These are phyloP conservation scores for Coturnix japonica DNA, from an alignment of 2,113 vertebrate species.

Conservation along the genomic window DNA sequence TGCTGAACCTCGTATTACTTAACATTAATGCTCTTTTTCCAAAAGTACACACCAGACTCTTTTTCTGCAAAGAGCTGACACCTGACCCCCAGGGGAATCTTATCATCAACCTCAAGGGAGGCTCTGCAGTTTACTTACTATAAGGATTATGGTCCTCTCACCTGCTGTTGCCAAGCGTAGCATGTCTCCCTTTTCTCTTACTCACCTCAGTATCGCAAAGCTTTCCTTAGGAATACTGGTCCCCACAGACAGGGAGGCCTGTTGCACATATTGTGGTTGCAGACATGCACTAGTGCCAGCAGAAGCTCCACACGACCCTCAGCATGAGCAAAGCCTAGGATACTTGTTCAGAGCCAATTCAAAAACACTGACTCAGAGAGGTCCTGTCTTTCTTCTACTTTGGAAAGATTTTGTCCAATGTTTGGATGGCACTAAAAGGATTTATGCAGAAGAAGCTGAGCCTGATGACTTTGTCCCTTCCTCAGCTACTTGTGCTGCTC, in stretches of 20 bases:
- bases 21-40: background rate
- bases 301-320: background rate
- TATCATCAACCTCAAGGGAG: background rate
- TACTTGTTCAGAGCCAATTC: accelerated
- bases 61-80: background rate
- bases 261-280: background rate
- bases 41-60: background rate
- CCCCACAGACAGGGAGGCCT: background rate
- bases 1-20: background rate
- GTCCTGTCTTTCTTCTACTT: background rate
- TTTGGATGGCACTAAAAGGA: background rate
- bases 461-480: background rate
- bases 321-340: background rate
- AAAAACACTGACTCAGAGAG: background rate
- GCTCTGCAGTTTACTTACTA: background rate
- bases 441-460: background rate
- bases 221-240: background rate
- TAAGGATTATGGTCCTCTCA: background rate
- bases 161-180: background rate
- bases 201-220: background rate
- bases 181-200: background rate
- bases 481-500: background rate
- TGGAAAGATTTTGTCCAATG: background rate
- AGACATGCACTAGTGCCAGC: background rate
- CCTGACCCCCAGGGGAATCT: background rate